Conservation (phyloP, 2,797 vertebrate genomes). For the Pempheris klunzingeri region DNA sequence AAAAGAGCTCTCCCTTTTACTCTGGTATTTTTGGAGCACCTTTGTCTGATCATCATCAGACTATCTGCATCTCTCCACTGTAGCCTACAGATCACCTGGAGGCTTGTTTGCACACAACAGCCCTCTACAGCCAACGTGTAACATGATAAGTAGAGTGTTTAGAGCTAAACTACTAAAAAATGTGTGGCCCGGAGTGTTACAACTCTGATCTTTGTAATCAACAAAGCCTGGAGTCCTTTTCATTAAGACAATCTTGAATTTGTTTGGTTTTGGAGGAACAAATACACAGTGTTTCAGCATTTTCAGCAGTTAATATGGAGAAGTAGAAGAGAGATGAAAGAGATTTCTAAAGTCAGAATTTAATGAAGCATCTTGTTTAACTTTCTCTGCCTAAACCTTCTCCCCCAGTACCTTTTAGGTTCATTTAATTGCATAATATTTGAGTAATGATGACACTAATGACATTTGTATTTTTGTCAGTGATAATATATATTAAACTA, state of each 20-base stretch:
- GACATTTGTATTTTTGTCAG: not conserved
- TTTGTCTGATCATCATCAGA: constrained; percentile 32
- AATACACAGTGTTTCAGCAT: not conserved
- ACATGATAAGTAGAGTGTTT: constrained; percentile 4
- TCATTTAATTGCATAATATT: not conserved
- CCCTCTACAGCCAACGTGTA: not conserved
- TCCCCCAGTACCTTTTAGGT: not conserved
- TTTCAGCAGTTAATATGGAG: not conserved
- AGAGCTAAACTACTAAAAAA: not conserved
- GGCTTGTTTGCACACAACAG: not conserved
- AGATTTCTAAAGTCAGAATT: not conserved
- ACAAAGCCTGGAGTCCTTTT: not conserved
- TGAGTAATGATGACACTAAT: too few relatives aligned
- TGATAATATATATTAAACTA: not conserved
- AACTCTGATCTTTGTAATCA: not conserved
- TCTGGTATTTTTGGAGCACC: constrained; percentile 45
- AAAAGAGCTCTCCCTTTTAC: constrained; percentile 43
- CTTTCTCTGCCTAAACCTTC: not conserved
- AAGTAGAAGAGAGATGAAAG: not conserved
- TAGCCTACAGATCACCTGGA: not conserved
- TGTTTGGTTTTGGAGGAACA: not conserved
- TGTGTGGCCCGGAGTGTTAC: not conserved
- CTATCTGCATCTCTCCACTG: constrained; percentile 3
- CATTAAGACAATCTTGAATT: not conserved
- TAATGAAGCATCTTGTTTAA: not conserved